Evolutionary conservation across 2,797 vertebrate species (phyloP).

Genomic region (Scolopax bukidnonensis): DNA sequence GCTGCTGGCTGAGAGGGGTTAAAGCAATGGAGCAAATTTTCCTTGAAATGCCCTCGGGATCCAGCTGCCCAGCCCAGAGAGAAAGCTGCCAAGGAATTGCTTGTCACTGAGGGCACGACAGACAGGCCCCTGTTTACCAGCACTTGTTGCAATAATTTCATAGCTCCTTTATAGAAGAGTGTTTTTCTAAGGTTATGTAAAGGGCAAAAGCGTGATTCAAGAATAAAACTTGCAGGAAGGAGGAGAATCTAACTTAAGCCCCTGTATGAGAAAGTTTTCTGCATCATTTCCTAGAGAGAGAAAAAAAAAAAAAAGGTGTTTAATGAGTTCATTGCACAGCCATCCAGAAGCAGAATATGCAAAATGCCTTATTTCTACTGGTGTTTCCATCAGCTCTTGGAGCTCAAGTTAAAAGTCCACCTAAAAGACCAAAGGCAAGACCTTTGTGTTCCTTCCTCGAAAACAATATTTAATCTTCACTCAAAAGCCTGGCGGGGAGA

Average conservation of each 20-base stretch:
- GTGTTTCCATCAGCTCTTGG: background rate
- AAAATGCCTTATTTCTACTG: background rate
- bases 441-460: background rate
- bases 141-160: background rate
- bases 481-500: background rate
- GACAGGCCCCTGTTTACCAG: background rate
- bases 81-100: background rate
- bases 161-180: background rate
- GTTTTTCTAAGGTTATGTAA: background rate
- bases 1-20: background rate
- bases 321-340: background rate
- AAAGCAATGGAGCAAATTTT: background rate
- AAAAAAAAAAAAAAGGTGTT: background rate
- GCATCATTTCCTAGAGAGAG: background rate
- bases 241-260: background rate
- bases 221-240: slow-evolving; percentile 12
- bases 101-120: rapidly evolving
- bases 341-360: background rate
- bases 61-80: background rate
- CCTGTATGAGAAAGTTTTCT: background rate
- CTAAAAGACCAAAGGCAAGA: background rate
- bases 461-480: background rate
- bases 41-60: background rate
- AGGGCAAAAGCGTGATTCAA: background rate
- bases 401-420: background rate